Evolutionary conservation across 2,888 invertebrate genomes (phyloP).

Genomic region (Drosophila robusta): DNA sequence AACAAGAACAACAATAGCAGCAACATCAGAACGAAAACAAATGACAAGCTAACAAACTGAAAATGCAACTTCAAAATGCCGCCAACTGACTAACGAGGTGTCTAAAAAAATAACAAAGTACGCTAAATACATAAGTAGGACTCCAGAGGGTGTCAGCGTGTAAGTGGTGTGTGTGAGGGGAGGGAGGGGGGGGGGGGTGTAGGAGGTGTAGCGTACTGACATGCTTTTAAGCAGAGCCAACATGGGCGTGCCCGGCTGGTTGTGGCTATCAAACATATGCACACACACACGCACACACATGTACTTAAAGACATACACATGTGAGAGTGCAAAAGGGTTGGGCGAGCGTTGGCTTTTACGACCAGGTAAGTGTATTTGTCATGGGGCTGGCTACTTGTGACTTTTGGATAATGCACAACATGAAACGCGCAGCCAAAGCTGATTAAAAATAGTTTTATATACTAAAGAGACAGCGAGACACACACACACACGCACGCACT

Average conservation of each 20-base stretch:
- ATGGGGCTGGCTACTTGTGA: constrained; percentile 45
- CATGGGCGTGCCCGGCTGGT: constrained; percentile 24
- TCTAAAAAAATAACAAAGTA: constrained; percentile 21
- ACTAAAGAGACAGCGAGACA: constrained; percentile 15
- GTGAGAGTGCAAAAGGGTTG: neutral
- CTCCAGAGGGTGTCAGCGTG: constrained; percentile 3
- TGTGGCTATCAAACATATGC: constrained; percentile 9
- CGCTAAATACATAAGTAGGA: constrained; percentile 29
- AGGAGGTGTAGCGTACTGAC: constrained; percentile 6
- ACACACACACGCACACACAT: constrained; percentile 11
- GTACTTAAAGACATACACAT: neutral
- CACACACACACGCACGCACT: constrained; percentile 9
- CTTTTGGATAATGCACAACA: constrained; percentile 55
- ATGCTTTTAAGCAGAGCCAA: constrained; percentile 36
- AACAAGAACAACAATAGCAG: no score
- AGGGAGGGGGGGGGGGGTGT: neutral
- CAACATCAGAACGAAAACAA: constrained; percentile 13
- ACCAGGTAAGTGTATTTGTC: constrained; percentile 38
- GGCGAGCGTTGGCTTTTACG: neutral
- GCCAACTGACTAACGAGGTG: constrained; percentile 46
- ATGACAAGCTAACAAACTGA: constrained; percentile 44
- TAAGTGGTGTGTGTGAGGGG: neutral
- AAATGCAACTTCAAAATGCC: constrained; percentile 56
- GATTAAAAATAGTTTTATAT: constrained; percentile 52
- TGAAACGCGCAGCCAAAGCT: constrained; percentile 47